A percentile compares a stretch with the other conserved stretches of the same genome.
These are phyloP conservation scores for Mythimna loreyi DNA, from an alignment of 2,888 invertebrate genomes.

Conservation along the genomic window DNA sequence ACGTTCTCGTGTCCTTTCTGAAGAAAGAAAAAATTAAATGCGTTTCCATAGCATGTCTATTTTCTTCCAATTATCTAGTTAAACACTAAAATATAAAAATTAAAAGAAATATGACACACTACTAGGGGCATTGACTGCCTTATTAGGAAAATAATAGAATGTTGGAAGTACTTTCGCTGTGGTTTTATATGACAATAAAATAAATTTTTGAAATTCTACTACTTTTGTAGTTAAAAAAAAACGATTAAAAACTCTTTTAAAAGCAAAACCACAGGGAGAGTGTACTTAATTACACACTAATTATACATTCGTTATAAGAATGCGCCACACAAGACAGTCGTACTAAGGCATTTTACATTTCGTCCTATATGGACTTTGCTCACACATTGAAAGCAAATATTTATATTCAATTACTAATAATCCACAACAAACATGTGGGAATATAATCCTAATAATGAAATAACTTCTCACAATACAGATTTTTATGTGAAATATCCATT, in stretches of 20 bases:
- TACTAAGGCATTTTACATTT: conserved; percentile 63
- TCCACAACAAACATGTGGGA: conserved; percentile 31
- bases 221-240: conserved; percentile 53
- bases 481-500: too few species aligned
- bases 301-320: conserved; percentile 70
- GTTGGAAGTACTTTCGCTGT: conserved; percentile 76
- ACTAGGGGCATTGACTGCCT: conserved; percentile 77
- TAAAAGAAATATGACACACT: conserved; percentile 90
- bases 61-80: conserved; percentile 79
- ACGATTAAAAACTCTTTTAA: conserved; percentile 46
- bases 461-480: conserved; percentile 11
- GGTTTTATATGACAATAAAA: conserved; percentile 63
- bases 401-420: conserved; percentile 17
- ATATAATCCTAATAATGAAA: conserved; percentile 39
- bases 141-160: conserved; percentile 75
- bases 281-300: conserved; percentile 67
- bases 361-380: conserved; percentile 36
- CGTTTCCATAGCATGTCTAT: conserved; percentile 84
- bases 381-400: conserved; percentile 50
- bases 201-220: conserved; percentile 56
- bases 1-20: conserved; percentile 74
- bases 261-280: conserved; percentile 79
- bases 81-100: conserved; percentile 79
- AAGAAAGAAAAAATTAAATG: conserved; percentile 84
- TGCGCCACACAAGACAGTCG: conserved; percentile 72